Evolutionary conservation across 2,888 invertebrate species (phyloP).

Genomic region (Netelia inedita): DNA sequence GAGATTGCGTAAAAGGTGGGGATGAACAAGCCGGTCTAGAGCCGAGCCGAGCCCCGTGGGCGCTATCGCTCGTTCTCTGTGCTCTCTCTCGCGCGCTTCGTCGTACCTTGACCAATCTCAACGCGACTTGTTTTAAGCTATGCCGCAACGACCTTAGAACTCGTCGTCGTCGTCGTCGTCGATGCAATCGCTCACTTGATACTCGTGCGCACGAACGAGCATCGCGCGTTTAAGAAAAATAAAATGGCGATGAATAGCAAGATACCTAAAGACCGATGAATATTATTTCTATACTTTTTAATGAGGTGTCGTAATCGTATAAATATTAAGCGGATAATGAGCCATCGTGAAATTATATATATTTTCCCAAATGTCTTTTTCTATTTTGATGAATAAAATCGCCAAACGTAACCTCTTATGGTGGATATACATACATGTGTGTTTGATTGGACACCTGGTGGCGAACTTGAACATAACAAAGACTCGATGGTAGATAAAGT

Average conservation of each 20-base stretch:
- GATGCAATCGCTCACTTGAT: constrained; percentile 53
- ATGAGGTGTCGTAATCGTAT: not conserved
- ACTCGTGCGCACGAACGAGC: constrained; percentile 15
- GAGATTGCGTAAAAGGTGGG: constrained; percentile 65
- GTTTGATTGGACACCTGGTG: too few relatives aligned
- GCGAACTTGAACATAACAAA: too few relatives aligned
- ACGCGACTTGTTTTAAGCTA: constrained; percentile 84
- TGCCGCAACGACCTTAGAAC: constrained; percentile 81
- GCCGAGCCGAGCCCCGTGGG: constrained; percentile 55
- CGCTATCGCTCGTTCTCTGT: constrained; percentile 10
- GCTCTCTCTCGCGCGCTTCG: constrained; percentile 61
- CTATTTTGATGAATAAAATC: not conserved
- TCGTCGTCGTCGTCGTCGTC: constrained; percentile 76
- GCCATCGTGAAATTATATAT: not conserved
- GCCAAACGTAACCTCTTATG: not conserved
- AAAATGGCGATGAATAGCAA: constrained; percentile 51
- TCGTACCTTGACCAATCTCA: constrained; percentile 85
- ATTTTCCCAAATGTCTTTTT: too few relatives aligned
- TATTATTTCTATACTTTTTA: not conserved
- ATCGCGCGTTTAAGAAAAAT: constrained; percentile 26
- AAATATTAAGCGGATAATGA: not conserved
- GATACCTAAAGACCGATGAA: not conserved
- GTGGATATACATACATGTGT: too few relatives aligned
- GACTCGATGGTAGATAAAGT: too few relatives aligned
- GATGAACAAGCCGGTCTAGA: constrained; percentile 76